Evolutionary conservation across 2,888 invertebrate genomes (phyloP).

Genomic region (Orchesellides sinensis): DNA sequence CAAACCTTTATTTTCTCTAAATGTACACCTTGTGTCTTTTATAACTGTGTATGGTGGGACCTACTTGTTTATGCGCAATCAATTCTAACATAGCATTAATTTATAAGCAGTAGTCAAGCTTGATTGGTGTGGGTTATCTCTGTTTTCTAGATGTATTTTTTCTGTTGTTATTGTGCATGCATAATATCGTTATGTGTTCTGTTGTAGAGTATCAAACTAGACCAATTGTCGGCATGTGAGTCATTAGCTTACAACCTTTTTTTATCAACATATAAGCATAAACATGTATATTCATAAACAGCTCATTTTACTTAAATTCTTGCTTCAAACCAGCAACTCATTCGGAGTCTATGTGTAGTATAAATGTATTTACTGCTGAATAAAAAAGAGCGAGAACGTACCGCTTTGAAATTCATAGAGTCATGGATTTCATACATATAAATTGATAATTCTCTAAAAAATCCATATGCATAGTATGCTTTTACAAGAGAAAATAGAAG

Average conservation of each 20-base stretch:
- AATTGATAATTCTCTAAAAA: constrained; percentile 62
- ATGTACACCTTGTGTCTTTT: no score
- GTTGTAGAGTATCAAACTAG: neutral
- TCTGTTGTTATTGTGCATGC: neutral
- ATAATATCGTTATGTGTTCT: neutral
- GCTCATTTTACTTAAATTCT: neutral
- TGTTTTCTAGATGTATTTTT: neutral
- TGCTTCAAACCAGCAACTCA: no score
- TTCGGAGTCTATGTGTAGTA: no score
- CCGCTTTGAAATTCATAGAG: constrained; percentile 41
- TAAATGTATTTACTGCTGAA: neutral
- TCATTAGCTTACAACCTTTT: neutral
- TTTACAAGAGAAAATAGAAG: neutral
- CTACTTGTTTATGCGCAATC: constrained; percentile 12
- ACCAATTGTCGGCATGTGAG: constrained; percentile 13
- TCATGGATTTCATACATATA: constrained; percentile 60
- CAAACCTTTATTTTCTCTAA: neutral
- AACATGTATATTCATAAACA: neutral
- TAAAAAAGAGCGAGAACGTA: neutral
- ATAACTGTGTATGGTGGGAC: neutral
- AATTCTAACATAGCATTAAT: constrained; percentile 30
- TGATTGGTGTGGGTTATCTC: constrained; percentile 22
- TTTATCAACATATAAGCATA: neutral
- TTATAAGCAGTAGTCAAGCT: constrained; percentile 24
- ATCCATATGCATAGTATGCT: constrained; percentile 42